These are phyloP conservation scores for Drosophila melanosoma DNA, from an alignment of 2,888 invertebrate species.

Conservation along the genomic window DNA sequence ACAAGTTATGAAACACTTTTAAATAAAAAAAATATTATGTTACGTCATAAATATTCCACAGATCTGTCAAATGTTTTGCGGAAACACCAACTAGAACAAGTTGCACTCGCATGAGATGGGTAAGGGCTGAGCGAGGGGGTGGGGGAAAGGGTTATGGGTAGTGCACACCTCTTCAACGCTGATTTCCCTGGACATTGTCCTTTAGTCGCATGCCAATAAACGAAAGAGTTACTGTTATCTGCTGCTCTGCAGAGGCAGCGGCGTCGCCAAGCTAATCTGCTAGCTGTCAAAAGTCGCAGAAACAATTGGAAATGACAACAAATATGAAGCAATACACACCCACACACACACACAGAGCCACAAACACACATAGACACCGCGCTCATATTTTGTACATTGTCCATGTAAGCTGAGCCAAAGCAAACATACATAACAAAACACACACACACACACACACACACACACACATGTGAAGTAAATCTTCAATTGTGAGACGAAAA, in stretches of 20 bases:
- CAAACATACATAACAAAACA: slow-evolving; percentile 39
- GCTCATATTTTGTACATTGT: slow-evolving; percentile 32
- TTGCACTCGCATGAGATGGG: slow-evolving; percentile 7
- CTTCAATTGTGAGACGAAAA: slow-evolving; percentile 56
- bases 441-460: slow-evolving; percentile 10
- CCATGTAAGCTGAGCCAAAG: slow-evolving; percentile 46
- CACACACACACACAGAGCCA: slow-evolving; percentile 11
- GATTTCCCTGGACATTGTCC: slow-evolving; percentile 65
- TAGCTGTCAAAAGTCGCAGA: slow-evolving; percentile 74
- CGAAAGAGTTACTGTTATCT: slow-evolving; percentile 17
- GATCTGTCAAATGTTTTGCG: slow-evolving; percentile 11
- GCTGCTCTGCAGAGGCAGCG: slow-evolving; percentile 50
- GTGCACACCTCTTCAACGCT: slow-evolving; percentile 26
- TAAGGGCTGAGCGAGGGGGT: too few species aligned
- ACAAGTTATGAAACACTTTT: too few species aligned
- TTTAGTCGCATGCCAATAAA: slow-evolving; percentile 35
- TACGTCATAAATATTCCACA: not conserved
- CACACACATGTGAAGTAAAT: slow-evolving; percentile 39
- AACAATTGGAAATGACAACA: slow-evolving; percentile 78
- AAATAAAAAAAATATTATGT: too few species aligned
- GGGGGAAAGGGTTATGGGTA: not conserved
- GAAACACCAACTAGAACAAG: slow-evolving; percentile 29
- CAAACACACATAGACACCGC: slow-evolving; percentile 23
- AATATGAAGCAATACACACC: slow-evolving; percentile 64
- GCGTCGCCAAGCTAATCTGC: slow-evolving; percentile 74